Conservation (phyloP, 2,797 vertebrate genomes). For the Brachymystax lenok region DNA sequence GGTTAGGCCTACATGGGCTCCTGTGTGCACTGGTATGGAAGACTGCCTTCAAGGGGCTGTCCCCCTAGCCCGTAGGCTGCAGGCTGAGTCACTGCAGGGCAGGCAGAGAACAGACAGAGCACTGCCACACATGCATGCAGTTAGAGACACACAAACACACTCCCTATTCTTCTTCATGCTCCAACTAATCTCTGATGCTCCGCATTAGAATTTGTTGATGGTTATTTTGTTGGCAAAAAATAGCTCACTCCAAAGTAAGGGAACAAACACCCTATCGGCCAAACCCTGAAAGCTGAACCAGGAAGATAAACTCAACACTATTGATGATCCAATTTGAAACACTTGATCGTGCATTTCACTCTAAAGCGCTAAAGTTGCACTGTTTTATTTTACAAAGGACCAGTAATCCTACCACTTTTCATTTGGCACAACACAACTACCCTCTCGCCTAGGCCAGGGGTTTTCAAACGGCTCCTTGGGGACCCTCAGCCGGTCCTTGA, state of each 20-base stretch:
- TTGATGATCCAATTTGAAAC: too few species aligned
- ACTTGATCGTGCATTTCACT: too few species aligned
- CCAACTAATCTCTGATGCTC: neutral
- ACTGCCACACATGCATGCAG: neutral
- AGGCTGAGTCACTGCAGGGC: slow-evolving; percentile 1
- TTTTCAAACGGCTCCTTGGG: too few species aligned
- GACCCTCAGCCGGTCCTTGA: neutral
- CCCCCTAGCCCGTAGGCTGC: neutral
- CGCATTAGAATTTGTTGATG: neutral
- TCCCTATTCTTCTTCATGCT: neutral
- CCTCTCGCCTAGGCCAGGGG: too few species aligned
- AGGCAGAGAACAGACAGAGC: neutral
- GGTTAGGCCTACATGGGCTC: slow-evolving; percentile 21
- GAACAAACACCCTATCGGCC: neutral
- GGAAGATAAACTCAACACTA: too few species aligned
- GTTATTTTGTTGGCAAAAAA: neutral
- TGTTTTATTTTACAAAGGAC: too few species aligned
- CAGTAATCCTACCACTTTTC: too few species aligned
- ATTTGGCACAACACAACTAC: too few species aligned
- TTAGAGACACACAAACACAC: neutral
- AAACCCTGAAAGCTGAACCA: neutral
- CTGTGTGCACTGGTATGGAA: slow-evolving; percentile 45
- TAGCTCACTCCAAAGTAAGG: neutral
- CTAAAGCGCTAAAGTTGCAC: too few species aligned
- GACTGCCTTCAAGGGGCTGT: slow-evolving; percentile 33